Evolutionary conservation across 2,888 invertebrate species (phyloP), one percentile per base, ranked within the genome.

Genomic region (Lapara coniferarum): DNA sequence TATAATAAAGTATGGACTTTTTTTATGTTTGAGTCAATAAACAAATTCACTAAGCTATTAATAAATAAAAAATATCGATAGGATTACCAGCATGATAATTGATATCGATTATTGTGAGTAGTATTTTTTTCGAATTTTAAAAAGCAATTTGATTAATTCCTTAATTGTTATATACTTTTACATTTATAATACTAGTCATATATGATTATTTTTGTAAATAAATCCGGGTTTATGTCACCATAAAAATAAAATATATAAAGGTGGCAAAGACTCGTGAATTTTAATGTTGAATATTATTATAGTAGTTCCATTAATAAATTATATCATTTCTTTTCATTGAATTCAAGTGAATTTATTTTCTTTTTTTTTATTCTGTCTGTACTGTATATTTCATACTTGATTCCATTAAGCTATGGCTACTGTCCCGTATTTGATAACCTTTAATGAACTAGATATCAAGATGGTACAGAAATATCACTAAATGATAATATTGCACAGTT

Each of bases 391-490:
- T 53, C n/a, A 37, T n/a, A 53, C 52, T 53, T 44, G 14, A 5
- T 53, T 53, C 25, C 76, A 75, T 73, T 78, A 78, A 74, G 70
- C 71, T 63, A 63, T 25, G 49, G 63, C 63, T 63, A 63, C 10
- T 49, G 3, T 19, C 63, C 63, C 19, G 63, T 63, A 63, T 63
- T 49, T 19, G 13, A 13, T 63, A 10, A 19, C 59, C 59, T 19
- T 49, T 10, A 13, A 16, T 63, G 10, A 49, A 46, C 12, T 63
- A 49, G 46, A 46, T 46, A 49, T 55, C 2, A 12, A 7, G 59
- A 49, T 16, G 6, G 19, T 59, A 59, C 46, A 8, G 6, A 49
- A 13, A 19, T 46, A 13, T 56, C 10, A 59, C 16, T 0, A 19
- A 16, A 63, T 49, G 63, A 46, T 19, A 63, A 63, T 63, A 49